These are phyloP conservation scores for Tetrax tetrax DNA, from an alignment of 2,113 vertebrate genomes.

Conservation along the genomic window DNA sequence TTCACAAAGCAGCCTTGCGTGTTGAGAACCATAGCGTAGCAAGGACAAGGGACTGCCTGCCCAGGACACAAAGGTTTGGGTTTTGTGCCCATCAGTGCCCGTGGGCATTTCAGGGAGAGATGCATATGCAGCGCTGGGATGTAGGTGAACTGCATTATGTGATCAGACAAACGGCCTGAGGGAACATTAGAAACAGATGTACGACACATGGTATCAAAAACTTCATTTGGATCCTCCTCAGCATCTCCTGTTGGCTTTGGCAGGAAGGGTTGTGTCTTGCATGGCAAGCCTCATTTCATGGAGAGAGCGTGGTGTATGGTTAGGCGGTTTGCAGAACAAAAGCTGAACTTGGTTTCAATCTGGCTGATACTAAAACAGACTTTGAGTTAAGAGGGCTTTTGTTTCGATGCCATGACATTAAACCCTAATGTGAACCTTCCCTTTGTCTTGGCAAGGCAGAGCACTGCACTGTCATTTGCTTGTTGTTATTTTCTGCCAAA, in stretches of 20 bases:
- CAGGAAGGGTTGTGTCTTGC: not conserved
- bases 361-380: conserved; percentile 32
- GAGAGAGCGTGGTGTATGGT: not conserved
- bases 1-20: not conserved
- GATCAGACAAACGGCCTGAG: not conserved
- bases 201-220: not conserved
- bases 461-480: not conserved
- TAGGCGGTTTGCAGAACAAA: conserved; percentile 15
- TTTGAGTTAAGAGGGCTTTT: not conserved
- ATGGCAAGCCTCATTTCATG: not conserved
- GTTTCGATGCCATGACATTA: not conserved
- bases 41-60: not conserved
- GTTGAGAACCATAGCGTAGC: not conserved
- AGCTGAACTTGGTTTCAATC: conserved; percentile 20
- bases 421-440: conserved; percentile 18
- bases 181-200: conserved; percentile 21
- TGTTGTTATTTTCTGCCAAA: conserved; percentile 39
- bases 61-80: not conserved
- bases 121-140: not conserved
- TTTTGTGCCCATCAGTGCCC: not conserved
- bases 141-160: not conserved
- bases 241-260: conserved; percentile 34
- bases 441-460: not conserved
- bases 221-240: not conserved
- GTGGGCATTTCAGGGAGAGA: not conserved